Conservation (phyloP, 1,140 invertebrate genomes). For the Drosophila guanche region DNA sequence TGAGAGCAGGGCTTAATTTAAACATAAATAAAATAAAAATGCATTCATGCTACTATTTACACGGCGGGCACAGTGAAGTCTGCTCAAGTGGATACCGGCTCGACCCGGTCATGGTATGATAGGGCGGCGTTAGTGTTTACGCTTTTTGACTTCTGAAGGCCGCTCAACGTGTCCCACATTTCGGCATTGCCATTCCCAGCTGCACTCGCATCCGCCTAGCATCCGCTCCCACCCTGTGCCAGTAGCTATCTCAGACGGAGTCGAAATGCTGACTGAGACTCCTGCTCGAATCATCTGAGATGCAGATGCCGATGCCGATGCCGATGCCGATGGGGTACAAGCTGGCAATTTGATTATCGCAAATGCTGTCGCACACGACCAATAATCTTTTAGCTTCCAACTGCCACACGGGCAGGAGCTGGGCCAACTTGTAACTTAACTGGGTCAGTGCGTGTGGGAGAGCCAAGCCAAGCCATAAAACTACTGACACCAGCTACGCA, state of each 20-base stretch:
- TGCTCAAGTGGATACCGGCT: slow-evolving; percentile 12
- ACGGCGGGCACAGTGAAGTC: slow-evolving; percentile 26
- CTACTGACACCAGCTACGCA: slow-evolving; percentile 1
- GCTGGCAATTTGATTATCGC: slow-evolving; percentile 68
- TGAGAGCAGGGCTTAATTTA: slow-evolving; percentile 51
- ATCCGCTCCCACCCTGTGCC: not conserved
- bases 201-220: slow-evolving; percentile 6
- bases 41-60: slow-evolving; percentile 46
- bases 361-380: slow-evolving; percentile 55
- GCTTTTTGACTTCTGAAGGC: slow-evolving; percentile 62
- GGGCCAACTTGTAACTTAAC: slow-evolving; percentile 27
- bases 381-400: slow-evolving; percentile 47
- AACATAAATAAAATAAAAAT: slow-evolving; percentile 57
- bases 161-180: slow-evolving; percentile 54
- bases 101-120: slow-evolving; percentile 7
- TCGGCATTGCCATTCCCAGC: slow-evolving; percentile 7
- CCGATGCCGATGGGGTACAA: slow-evolving; percentile 5
- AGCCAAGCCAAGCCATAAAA: slow-evolving; percentile 7
- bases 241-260: slow-evolving; percentile 10
- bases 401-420: not conserved
- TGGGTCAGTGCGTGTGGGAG: slow-evolving; percentile 30
- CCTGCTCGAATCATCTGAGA: slow-evolving; percentile 2
- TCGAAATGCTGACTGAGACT: slow-evolving; percentile 3
- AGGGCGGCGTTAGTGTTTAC: slow-evolving; percentile 46
- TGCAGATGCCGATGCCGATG: slow-evolving; percentile 30